These are phyloP conservation scores for Tachypleus tridentatus DNA, from an alignment of 1,140 invertebrate species.

Conservation along the genomic window DNA sequence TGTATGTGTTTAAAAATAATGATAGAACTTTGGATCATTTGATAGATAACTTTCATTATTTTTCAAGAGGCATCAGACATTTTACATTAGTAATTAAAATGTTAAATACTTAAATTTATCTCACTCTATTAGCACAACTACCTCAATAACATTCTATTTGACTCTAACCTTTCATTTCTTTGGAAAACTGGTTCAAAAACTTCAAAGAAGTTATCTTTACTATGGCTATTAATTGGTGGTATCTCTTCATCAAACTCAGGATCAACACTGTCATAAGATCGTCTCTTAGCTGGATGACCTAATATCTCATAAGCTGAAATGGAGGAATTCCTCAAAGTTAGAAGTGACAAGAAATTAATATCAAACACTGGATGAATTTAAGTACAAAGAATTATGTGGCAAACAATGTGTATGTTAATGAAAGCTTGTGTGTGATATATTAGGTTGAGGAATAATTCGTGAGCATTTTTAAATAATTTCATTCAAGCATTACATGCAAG, in stretches of 20 bases:
- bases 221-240: constrained; percentile 53
- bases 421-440: background rate
- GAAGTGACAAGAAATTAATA: constrained; percentile 2
- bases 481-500: too few species aligned
- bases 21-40: too few species aligned
- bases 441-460: too few species aligned
- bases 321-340: constrained; percentile 3
- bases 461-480: too few species aligned
- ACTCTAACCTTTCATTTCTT: constrained; percentile 49
- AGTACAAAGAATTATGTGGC: background rate
- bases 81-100: too few species aligned
- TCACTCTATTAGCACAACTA: too few species aligned
- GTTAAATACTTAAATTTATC: too few species aligned
- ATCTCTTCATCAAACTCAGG: constrained; percentile 82
- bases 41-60: too few species aligned
- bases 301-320: constrained; percentile 69
- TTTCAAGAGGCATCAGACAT: too few species aligned
- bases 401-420: background rate
- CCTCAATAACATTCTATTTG: too few species aligned
- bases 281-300: constrained; percentile 62
- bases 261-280: constrained; percentile 93
- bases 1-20: too few species aligned
- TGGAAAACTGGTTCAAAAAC: constrained; percentile 70
- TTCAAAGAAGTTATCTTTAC: constrained; percentile 73
- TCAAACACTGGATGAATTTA: background rate